Percentiles rank a stretch among this genome's conserved stretches.
These are phyloP conservation scores for Leucoraja erinaceus DNA, from an alignment of 2,113 vertebrate genomes.

Conservation along the genomic window DNA sequence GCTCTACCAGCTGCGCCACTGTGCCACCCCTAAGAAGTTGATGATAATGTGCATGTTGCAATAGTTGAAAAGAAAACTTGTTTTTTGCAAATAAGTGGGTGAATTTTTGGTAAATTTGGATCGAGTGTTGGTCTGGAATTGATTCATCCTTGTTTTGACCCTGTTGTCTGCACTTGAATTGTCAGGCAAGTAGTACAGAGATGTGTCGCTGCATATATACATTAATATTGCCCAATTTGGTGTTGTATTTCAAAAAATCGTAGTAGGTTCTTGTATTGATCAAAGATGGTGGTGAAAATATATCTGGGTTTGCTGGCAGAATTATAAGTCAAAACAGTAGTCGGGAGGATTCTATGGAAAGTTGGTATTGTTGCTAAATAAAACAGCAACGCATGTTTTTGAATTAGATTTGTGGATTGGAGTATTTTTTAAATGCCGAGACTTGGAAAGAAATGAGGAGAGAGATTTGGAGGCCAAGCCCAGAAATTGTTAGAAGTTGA, in stretches of 20 bases:
- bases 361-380: too few relatives aligned
- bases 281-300: neutral
- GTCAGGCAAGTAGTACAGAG: neutral
- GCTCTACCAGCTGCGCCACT: too few relatives aligned
- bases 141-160: neutral
- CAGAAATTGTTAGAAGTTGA: neutral
- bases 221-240: too few relatives aligned
- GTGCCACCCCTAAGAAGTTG: too few relatives aligned
- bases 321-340: too few relatives aligned
- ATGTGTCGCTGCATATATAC: neutral
- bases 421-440: too few relatives aligned
- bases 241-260: neutral
- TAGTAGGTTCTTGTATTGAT: neutral
- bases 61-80: neutral
- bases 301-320: neutral
- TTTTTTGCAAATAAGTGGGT: neutral
- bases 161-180: neutral
- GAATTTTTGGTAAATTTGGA: neutral
- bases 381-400: neutral
- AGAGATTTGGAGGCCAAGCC: neutral
- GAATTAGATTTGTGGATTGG: neutral
- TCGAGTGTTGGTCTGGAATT: neutral
- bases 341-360: too few relatives aligned
- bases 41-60: neutral
- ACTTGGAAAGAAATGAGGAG: too few relatives aligned